Evolutionary conservation across 2,113 vertebrate species (phyloP).

Genomic region (Pagrus major): DNA sequence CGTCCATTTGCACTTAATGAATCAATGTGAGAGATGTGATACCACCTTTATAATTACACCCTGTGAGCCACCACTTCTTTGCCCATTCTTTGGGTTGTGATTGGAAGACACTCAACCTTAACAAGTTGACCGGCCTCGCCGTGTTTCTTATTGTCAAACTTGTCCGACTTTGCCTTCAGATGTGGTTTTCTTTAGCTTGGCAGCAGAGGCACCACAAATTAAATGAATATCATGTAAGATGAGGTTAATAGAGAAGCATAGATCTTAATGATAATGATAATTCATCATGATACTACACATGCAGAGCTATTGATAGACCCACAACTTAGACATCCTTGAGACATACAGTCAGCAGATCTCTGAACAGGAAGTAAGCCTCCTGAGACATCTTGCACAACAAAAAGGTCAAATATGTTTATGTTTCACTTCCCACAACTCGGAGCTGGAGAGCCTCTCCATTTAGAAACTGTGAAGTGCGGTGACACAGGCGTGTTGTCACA

Average conservation of each 20-base stretch:
- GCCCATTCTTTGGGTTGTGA: no score
- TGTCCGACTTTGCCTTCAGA: no score
- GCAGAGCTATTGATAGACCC: neutral
- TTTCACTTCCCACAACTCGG: constrained; percentile 55
- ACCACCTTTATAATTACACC: neutral
- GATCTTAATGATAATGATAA: neutral
- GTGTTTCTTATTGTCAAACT: no score
- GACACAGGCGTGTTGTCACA: constrained; percentile 25
- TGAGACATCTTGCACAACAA: constrained; percentile 43
- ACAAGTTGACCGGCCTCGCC: no score
- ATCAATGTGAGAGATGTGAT: neutral
- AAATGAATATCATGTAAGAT: neutral
- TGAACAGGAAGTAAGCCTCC: constrained; percentile 22
- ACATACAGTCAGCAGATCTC: neutral
- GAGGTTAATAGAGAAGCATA: neutral
- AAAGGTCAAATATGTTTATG: constrained; percentile 66
- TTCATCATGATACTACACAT: neutral
- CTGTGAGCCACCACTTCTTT: neutral
- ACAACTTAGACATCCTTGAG: neutral
- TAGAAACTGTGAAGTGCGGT: constrained; percentile 34
- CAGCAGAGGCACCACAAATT: neutral
- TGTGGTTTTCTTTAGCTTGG: no score
- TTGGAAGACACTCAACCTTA: no score
- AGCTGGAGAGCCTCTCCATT: constrained; percentile 31
- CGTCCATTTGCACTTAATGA: neutral